phyloP scores from a whole-genome alignment of 2,888 invertebrate species.

The Ophion costatus region DNA sequence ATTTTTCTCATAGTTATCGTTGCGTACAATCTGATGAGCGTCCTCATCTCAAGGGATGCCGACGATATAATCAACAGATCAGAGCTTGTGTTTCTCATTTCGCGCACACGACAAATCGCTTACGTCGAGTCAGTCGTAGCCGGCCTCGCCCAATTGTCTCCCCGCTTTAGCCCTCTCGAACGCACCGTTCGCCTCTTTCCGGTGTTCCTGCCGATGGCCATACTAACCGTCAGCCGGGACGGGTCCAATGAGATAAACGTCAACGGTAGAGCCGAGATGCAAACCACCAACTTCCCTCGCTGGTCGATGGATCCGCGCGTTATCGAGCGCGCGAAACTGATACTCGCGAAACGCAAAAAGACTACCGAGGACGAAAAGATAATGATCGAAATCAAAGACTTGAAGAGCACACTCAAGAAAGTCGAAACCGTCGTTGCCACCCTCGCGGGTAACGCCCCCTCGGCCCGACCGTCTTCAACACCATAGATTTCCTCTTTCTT shows the following conservation, averaged over 20 bases:
- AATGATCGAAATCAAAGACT: slow-evolving; percentile 82
- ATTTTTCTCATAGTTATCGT: slow-evolving; percentile 94
- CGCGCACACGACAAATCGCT: slow-evolving; percentile 89
- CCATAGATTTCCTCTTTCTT: too few relatives aligned
- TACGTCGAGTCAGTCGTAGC: slow-evolving; percentile 90
- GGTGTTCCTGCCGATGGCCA: slow-evolving; percentile 86
- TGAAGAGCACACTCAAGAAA: slow-evolving; percentile 81
- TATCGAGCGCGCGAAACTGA: background rate
- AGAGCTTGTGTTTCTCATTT: slow-evolving; percentile 90
- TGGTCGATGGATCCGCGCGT: slow-evolving; percentile 83
- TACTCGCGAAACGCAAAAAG: slow-evolving; percentile 54
- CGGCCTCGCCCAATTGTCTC: slow-evolving; percentile 83
- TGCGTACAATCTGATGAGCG: slow-evolving; percentile 92
- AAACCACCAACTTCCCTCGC: slow-evolving; percentile 33
- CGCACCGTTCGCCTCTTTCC: slow-evolving; percentile 88
- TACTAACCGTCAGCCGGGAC: slow-evolving; percentile 88
- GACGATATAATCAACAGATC: slow-evolving; percentile 91
- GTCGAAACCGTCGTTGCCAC: slow-evolving; percentile 67
- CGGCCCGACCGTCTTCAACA: background rate
- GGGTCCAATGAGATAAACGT: slow-evolving; percentile 79
- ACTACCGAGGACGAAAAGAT: slow-evolving; percentile 71
- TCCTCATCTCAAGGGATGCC: slow-evolving; percentile 93
- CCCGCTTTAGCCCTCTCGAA: slow-evolving; percentile 80
- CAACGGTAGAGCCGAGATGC: slow-evolving; percentile 35
- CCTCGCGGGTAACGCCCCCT: slow-evolving; percentile 71